Evolutionary conservation across 37 sponge, comb jelly and placozoan species (phyloP), one percentile per base, ranked within the genome.

Genomic region (Petrosia ficiformis): DNA sequence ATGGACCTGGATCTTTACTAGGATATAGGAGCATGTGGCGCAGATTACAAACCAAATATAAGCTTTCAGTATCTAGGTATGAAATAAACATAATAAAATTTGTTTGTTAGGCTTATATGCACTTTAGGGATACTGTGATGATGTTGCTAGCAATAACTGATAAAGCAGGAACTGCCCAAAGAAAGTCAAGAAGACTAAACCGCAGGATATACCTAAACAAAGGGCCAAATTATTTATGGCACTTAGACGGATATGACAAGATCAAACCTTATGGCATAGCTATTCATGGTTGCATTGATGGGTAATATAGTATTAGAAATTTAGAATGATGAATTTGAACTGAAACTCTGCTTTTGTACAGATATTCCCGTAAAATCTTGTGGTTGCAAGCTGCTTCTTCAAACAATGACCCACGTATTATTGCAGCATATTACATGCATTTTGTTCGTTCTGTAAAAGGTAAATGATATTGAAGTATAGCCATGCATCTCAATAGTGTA

Each of bases 211-310:
- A 48, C 54, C 8, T 48, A 48, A 48, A 48, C 14, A 48, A 82
- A 76, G 76, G 83, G 10, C 76, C 83, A 10, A 75, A 81, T 40
- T 81, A 35, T 39, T 24, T 73, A 5, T 81, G 82, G 83, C 83
- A 82, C 39, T n/a, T 67, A 14, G 76, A 82, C 37, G 83, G 83
- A 3, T 82, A 81, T 68, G 76, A 82, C 44, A 82, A 82, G 39
- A 41, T 82, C 2, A 81, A 81, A 65, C 82, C 67, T 1, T 81
- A 48, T 43, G 74, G 83, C 37, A 74, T 82, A 67, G 40, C 76
- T 39, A 75, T 82, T 8, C 83, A 82, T 75, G 83, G 76, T 1
- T 82, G 76, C 57, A 67, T 82, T 44, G 83, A 82, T 68, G 83
- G 83, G 76, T 82, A 65, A 14, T 48, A 48, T 48, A 48, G 14